Conservation (phyloP, 1,140 invertebrate species). For the Conus betulinus region DNA sequence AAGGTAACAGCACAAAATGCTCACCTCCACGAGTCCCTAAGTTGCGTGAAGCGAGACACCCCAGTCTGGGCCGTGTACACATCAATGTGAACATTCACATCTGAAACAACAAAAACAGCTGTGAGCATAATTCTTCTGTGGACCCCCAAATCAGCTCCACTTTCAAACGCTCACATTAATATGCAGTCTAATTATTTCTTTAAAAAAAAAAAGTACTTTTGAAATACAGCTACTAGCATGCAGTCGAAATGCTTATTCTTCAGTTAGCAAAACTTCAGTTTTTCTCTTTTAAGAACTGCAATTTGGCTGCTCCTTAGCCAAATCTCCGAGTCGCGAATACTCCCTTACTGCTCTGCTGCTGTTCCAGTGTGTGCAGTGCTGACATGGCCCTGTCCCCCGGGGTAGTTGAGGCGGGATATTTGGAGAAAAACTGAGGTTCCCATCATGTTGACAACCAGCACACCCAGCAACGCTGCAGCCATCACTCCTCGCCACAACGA, state of each 20-base stretch:
- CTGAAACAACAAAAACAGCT: too few species aligned
- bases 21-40: slow-evolving; percentile 88
- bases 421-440: slow-evolving; percentile 88
- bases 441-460: slow-evolving; percentile 87
- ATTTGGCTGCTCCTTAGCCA: too few species aligned
- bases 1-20: slow-evolving; percentile 57
- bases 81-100: slow-evolving; percentile 88
- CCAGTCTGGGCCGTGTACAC: slow-evolving; percentile 96
- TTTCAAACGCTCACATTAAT: too few species aligned
- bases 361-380: slow-evolving; percentile 86
- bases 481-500: slow-evolving; percentile 82
- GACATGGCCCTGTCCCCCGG: slow-evolving; percentile 92
- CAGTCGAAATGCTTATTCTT: too few species aligned
- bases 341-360: slow-evolving; percentile 72
- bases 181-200: too few species aligned
- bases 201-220: too few species aligned
- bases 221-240: too few species aligned
- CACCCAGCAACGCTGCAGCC: slow-evolving; percentile 80
- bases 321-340: neutral
- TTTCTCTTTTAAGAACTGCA: too few species aligned
- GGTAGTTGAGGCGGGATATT: slow-evolving; percentile 94
- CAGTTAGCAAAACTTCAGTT: too few species aligned
- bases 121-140: too few species aligned
- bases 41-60: slow-evolving; percentile 93
- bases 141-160: too few species aligned